These are phyloP conservation scores for Anthoscopus minutus DNA, from an alignment of 2,113 vertebrate species.

Conservation along the genomic window DNA sequence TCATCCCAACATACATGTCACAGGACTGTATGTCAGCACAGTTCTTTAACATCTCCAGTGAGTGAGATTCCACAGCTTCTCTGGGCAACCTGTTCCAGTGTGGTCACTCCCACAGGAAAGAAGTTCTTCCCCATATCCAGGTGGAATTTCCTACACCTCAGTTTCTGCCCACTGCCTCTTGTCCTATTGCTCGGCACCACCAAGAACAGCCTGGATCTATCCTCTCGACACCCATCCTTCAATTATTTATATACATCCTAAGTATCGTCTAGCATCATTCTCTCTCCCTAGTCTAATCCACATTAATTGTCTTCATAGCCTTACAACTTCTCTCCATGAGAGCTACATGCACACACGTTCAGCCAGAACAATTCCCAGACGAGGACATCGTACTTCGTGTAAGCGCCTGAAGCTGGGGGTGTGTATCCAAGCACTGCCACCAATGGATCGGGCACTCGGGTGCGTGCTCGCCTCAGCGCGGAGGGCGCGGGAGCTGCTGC, in stretches of 20 bases:
- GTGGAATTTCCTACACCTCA: neutral
- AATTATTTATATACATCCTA: neutral
- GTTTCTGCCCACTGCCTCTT: neutral
- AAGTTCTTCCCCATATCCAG: neutral
- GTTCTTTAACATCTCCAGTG: neutral
- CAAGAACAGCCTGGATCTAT: neutral
- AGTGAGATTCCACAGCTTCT: neutral
- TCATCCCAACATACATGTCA: neutral
- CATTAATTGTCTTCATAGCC: fast-evolving
- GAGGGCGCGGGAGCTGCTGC: neutral
- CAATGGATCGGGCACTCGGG: fast-evolving
- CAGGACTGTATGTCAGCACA: too few species aligned
- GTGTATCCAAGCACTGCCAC: fast-evolving
- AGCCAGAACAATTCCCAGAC: neutral
- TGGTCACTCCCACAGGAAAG: fast-evolving
- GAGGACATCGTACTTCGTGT: fast-evolving
- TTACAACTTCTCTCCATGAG: neutral
- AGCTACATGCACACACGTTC: fast-evolving
- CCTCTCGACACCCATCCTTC: too few species aligned
- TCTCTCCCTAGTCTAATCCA: too few species aligned
- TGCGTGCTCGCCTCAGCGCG: neutral
- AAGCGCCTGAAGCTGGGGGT: fast-evolving
- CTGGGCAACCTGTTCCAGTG: neutral
- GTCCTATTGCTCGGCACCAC: neutral
- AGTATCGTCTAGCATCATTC: too few species aligned